These are phyloP conservation scores for Delphinus delphis DNA, from an alignment of 2,113 vertebrate genomes.

Conservation along the genomic window DNA sequence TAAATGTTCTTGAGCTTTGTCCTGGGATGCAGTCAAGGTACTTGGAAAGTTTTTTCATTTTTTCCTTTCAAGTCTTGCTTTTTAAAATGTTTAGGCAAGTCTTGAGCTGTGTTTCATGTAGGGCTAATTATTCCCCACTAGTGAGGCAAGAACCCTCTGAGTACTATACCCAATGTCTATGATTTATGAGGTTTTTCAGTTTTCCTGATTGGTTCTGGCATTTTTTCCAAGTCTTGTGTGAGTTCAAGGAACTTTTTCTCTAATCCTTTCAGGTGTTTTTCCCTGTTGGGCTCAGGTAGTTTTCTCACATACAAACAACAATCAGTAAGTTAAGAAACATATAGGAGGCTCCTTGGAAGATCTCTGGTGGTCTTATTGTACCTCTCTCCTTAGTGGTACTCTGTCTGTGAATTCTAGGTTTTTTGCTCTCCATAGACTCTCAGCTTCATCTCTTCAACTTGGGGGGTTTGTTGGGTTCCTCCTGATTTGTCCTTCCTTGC, in stretches of 20 bases:
- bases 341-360: background rate
- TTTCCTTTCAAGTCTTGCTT: background rate
- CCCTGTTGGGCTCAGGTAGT: background rate
- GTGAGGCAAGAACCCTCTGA: background rate
- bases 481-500: background rate
- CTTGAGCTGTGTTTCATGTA: background rate
- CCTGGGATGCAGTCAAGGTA: background rate
- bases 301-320: background rate
- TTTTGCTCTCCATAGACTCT: background rate
- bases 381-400: background rate
- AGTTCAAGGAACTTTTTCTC: background rate
- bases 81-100: background rate
- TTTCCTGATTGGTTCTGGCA: background rate
- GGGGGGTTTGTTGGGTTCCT: background rate
- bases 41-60: background rate
- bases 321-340: background rate
- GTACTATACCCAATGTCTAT: background rate
- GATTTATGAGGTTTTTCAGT: background rate
- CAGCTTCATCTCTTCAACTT: background rate
- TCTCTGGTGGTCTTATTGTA: background rate
- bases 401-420: background rate
- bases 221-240: background rate
- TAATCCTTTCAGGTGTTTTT: background rate
- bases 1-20: constrained; percentile 39
- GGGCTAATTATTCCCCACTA: background rate